Evolutionary conservation across 2,888 invertebrate genomes (phyloP), one percentile per base, ranked within the genome.

Genomic region (Myopa tessellatipennis): DNA sequence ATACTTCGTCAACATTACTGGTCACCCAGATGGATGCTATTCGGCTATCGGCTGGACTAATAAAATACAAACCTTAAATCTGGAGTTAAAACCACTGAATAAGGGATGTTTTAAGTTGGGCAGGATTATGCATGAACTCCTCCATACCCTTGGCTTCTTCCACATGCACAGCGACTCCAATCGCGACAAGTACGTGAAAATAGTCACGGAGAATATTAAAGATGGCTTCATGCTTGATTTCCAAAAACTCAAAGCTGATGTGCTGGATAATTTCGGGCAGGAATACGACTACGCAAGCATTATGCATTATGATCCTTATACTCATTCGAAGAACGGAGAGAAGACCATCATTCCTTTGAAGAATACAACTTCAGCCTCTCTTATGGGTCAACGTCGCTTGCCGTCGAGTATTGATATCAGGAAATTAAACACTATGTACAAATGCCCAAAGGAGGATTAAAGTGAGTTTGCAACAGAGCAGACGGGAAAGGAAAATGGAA

Each of bases 81-180:
- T 88, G 4, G 81, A 84, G 69, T 78, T 83, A 0, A 82, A 86
- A 77, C 72, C 77, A 0, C 40, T 88, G 14, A 86, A 85, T 16
- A n/a, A 26, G 0, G 89, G 89, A 0, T 89, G 89, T 63, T 89
- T 88, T 80, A 84, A 86, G 3, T 71, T 86, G 63, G 88, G 86
- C 4, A 95, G 95, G 0, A 91, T 94, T 0, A 89, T 94, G 4
- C 95, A 95, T 83, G 95, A 96, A 86, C 89, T 95, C 77, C 91
- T 95, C 86, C 95, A 96, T 83, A 93, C 93, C 0, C 84, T 93
- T 7, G 95, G 95, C 0, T 95, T 95, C 87, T 91, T 93, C 85
- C 95, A 95, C 85, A 95, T 95, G 84, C 95, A 95, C 86, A 95
- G 93, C 84, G 91, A 95, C 0, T 91, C 91, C 4, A 94, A 95